A percentile compares a stretch with the other conserved stretches of the same genome.
Evolutionary conservation across 2,888 invertebrate species (phyloP).

Genomic region (Drosophila austrosaltans): DNA sequence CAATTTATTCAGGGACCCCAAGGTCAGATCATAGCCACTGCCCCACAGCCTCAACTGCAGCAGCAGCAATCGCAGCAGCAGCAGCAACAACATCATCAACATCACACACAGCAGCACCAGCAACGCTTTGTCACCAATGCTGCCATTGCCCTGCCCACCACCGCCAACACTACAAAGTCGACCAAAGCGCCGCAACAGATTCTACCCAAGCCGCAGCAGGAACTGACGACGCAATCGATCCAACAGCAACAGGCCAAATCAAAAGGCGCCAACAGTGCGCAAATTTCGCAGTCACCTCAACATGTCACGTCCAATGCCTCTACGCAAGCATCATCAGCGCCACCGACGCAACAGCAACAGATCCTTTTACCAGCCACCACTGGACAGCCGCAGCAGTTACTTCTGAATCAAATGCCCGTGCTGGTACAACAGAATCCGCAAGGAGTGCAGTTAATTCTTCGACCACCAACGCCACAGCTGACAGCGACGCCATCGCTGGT

Average conservation of each 20-base stretch:
- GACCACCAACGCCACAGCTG: conserved; percentile 86
- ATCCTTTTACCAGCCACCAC: conserved; percentile 81
- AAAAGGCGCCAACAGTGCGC: conserved; percentile 59
- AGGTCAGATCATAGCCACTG: conserved; percentile 80
- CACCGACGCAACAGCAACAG: conserved; percentile 77
- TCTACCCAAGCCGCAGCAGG: conserved; percentile 85
- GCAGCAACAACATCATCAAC: conserved; percentile 52
- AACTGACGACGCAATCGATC: conserved; percentile 47
- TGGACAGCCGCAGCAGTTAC: conserved; percentile 80
- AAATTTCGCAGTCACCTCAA: conserved; percentile 81
- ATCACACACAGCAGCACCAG: conserved; percentile 50
- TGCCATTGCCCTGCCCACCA: conserved; percentile 59
- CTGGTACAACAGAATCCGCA: conserved; percentile 87
- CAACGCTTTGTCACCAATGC: conserved; percentile 73
- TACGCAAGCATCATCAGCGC: conserved; percentile 56
- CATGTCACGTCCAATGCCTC: conserved; percentile 66
- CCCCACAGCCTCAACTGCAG: conserved; percentile 50
- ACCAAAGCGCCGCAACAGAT: conserved; percentile 86
- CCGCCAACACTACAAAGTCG: conserved; percentile 69
- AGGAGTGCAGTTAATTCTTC: conserved; percentile 88
- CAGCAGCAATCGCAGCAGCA: conserved; percentile 55
- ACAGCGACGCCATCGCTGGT: conserved; percentile 83
- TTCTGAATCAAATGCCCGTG: conserved; percentile 85
- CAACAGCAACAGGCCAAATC: conserved; percentile 55
- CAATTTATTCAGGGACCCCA: conserved; percentile 81